Evolutionary conservation across 2,797 vertebrate species (phyloP).

Genomic region (Nyctalus aviator): DNA sequence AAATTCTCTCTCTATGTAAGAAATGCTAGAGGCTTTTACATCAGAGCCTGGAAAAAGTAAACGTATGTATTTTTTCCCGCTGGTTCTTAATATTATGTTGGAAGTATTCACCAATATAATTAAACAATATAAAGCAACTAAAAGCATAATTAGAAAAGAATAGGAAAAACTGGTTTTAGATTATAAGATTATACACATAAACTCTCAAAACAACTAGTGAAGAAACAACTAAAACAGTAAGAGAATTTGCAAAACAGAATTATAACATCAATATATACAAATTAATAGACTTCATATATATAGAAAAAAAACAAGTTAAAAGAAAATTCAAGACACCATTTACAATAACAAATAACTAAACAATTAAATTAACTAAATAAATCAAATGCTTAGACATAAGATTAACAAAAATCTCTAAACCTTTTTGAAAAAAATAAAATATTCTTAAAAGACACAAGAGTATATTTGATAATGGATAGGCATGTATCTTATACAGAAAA

Average conservation of each 20-base stretch:
- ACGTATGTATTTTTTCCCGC: not conserved
- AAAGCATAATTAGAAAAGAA: not conserved
- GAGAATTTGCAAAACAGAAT: not conserved
- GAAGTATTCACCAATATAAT: not conserved
- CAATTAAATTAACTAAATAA: not conserved
- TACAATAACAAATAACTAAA: not conserved
- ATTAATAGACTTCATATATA: not conserved
- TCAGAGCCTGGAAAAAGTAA: not conserved
- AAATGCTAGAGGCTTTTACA: not conserved
- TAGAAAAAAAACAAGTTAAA: not conserved
- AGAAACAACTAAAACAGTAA: not conserved
- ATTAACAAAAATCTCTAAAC: not conserved
- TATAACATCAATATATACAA: not conserved
- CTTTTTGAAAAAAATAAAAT: slow-evolving; percentile 19
- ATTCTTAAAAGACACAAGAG: not conserved
- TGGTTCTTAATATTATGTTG: not conserved
- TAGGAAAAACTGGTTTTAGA: not conserved
- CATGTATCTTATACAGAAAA: not conserved
- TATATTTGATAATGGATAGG: not conserved
- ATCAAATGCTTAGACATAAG: not conserved
- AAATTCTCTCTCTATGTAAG: not conserved
- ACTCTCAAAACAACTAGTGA: not conserved
- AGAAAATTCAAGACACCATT: not conserved
- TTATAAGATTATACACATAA: not conserved
- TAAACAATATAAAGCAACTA: not conserved